Base-by-base conservation (phyloP, 2,113 vertebrate genomes). In the Myiozetetes cayanensis region DNA sequence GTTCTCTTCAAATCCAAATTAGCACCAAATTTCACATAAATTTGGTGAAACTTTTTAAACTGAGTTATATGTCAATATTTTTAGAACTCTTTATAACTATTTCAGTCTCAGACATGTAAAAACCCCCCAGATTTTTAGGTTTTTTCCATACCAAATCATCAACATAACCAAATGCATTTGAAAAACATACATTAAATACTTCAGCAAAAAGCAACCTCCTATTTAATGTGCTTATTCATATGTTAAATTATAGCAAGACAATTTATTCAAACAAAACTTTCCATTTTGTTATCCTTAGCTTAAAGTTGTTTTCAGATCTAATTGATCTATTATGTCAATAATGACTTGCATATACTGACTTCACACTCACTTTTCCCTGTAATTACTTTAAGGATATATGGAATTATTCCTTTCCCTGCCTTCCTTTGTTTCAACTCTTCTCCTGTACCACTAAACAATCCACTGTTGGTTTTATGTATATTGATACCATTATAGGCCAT, bases 1-100 rank as follows among this genome's bases (percentile, higher is more conserved):
- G 97, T 97, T 95, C 93, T 55, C 96, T 92, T 89, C 91, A 97
- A 97, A 97, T 92, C 72, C 94, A 96, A 97, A 97, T 96, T 90
- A 98, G 89, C 71, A 94, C 85, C 80, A 97, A 96, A 93, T 97
- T 98, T 93, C 73, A 81, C 13, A 2, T 52, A 77, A 44, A 86
- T 74, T 53, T 78, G 49, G 63, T 77, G 20, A 81, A 95, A 74
- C 19, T 67, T 70, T 59, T 72, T 43, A 31, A 22, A 30, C 15
- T 11, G 63, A 46, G 2, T 2, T 23, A 8, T 9, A 25, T 0
- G 0, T 19, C 55, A 58, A 25, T 56, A 50, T 49, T 84, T 52
- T 33, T 49, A 66, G 68, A 53, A 52, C 25, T 24, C 5, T 18
- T 82, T 76, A 59, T 17, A 65, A 49, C n/a, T 55, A 78, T 87